These are phyloP conservation scores for Drosophila pandora DNA, from an alignment of 1,140 invertebrate species.

Conservation along the genomic window DNA sequence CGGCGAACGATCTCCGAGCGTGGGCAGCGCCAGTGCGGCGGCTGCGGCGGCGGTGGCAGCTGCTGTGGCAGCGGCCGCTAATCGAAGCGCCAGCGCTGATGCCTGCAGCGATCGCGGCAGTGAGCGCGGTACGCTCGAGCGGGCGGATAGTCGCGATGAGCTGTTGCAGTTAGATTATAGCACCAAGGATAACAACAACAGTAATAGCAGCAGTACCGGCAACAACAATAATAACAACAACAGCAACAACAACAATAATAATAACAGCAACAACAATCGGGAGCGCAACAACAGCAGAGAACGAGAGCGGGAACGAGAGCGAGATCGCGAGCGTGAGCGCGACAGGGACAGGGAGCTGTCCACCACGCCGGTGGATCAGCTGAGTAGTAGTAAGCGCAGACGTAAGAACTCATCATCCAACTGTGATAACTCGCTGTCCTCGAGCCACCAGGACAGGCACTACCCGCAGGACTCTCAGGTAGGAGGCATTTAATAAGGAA, in stretches of 20 bases:
- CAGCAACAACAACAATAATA: constrained; percentile 45
- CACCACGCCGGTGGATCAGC: constrained; percentile 83
- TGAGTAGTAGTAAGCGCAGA: constrained; percentile 87
- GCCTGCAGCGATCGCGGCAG: constrained; percentile 76
- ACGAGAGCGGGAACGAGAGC: constrained; percentile 59
- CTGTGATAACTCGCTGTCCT: constrained; percentile 88
- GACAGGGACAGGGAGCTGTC: constrained; percentile 78
- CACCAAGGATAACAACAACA: constrained; percentile 80
- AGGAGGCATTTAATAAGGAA: constrained; percentile 19
- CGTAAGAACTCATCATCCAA: constrained; percentile 88
- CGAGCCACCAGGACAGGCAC: constrained; percentile 87
- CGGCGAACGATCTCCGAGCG: constrained; percentile 82
- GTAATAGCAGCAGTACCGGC: constrained; percentile 56
- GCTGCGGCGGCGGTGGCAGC: constrained; percentile 73
- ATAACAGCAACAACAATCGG: constrained; percentile 65
- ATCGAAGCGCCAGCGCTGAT: constrained; percentile 72
- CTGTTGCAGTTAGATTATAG: constrained; percentile 80
- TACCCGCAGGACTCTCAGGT: constrained; percentile 88
- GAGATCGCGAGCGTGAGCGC: constrained; percentile 65
- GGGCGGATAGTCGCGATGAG: constrained; percentile 82
- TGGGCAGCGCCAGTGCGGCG: constrained; percentile 71
- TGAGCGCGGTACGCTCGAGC: constrained; percentile 73
- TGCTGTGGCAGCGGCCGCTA: constrained; percentile 71
- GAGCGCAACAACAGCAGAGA: constrained; percentile 74
- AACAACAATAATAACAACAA: constrained; percentile 47